Base-by-base conservation (phyloP, 1,140 invertebrate genomes). In the Akabosia matsudoensis region DNA sequence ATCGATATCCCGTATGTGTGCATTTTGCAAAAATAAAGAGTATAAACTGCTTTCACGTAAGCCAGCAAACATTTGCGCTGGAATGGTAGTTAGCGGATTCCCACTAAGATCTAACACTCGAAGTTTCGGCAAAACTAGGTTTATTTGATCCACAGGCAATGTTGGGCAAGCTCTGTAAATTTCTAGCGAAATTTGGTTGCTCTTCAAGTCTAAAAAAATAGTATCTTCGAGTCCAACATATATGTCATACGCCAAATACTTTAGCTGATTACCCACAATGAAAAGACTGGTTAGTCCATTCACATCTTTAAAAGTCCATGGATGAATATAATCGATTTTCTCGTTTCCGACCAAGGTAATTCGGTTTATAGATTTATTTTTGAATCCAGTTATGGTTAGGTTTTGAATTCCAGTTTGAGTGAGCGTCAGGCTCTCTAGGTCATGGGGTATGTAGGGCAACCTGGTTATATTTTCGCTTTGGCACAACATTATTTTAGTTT, bases 51-150 rank as follows among this genome's bases (percentile, higher is more conserved):
- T 75, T 78, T 0, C 67, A 0, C 14, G 75, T 13, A 80, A 28
- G 26, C 70, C 74, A 16, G 34, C 73, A 52, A 78, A 80, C 22
- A 75, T 73, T 52, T 61, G 51, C n/a, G n/a, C 31, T 30, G 79
- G 79, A 73, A 80, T 77, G 0, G 54, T 70, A 28, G 37, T 61
- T 1, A 80, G 28, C 26, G 79, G 79, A 70, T 80, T 80, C 0
- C 70, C 16, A 1, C 52, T 54, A n/a, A 80, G 30, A 16, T 4
- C 22, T 1, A 80, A 37, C 0, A 30, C 0, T 0, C 30, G 2
- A 3, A 80, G 33, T 16, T 54, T 70, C 2, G 75, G 77, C 7
- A 80, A 56, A 1, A 76, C 72, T 10, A 31, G 0, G 10, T 3
- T 18, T 30, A 79, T 79, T 2, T 76, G 56, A 0, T 74, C 33